Percentiles rank a stretch among this genome's conserved stretches.
Conservation (phyloP, 35 echinoderm and acorn worm species). For the Apostichopus japonicus region DNA sequence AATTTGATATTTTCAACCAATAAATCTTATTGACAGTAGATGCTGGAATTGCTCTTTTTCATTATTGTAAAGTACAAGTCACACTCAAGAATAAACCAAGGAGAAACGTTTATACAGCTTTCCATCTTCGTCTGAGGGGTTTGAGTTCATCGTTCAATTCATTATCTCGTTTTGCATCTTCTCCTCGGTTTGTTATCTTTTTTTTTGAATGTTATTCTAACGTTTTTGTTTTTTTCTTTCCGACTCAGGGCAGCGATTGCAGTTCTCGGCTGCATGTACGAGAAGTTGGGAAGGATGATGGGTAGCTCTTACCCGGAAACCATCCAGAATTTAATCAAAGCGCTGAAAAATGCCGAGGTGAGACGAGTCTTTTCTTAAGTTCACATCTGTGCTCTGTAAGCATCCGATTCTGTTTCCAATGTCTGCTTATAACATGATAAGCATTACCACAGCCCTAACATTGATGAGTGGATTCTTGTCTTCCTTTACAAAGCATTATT, state of each 20-base stretch:
- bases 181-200: no score
- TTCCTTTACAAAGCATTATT: neutral
- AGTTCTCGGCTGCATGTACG: slow-evolving; percentile 91
- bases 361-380: neutral
- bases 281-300: slow-evolving; percentile 89
- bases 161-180: no score
- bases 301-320: slow-evolving; percentile 89
- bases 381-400: neutral
- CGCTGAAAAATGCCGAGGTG: slow-evolving; percentile 98
- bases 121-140: no score
- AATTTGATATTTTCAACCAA: no score
- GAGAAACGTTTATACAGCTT: no score
- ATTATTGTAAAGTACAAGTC: no score
- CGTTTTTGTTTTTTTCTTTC: neutral
- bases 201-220: no score
- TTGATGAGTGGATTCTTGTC: neutral
- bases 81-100: no score
- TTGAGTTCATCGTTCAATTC: no score
- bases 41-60: no score
- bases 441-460: neutral
- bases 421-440: neutral
- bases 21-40: no score
- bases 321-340: slow-evolving; percentile 90
- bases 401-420: neutral
- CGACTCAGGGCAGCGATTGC: slow-evolving; percentile 89